phyloP scores from a whole-genome alignment of 35 echinoderm and acorn worm genomes.

The Amphiura filiformis region DNA sequence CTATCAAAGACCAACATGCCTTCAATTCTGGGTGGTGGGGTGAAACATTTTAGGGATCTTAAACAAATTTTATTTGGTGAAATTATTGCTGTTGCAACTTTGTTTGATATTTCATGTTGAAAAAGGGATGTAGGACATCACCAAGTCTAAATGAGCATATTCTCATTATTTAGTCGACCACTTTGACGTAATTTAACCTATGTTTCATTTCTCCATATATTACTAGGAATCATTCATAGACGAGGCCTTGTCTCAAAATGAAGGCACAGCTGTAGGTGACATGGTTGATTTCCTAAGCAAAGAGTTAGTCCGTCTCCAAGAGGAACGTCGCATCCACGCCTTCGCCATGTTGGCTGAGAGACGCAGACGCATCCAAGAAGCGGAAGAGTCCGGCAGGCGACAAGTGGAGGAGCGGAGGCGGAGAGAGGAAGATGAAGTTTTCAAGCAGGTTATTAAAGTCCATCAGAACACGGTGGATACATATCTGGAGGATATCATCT shows the following conservation, averaged over 20 bases:
- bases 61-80: no score
- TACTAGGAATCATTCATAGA: conserved; percentile 95
- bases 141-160: no score
- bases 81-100: no score
- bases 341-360: conserved; percentile 98
- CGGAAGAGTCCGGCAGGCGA: conserved; percentile 87
- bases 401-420: conserved; percentile 95
- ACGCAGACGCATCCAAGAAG: conserved; percentile 81
- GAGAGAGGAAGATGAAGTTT: conserved; percentile 98
- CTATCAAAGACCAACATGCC: no score
- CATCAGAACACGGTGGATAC: conserved; percentile 93
- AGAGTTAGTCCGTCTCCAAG: conserved; percentile 90
- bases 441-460: conserved; percentile 98
- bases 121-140: no score
- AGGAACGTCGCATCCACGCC: conserved; percentile 96
- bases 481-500: conserved; percentile 92
- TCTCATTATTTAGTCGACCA: no score
- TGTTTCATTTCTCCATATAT: no score
- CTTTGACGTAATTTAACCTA: no score
- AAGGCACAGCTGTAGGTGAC: conserved; percentile 79
- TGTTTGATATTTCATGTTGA: no score
- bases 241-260: conserved; percentile 72
- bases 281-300: conserved; percentile 99
- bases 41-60: no score
- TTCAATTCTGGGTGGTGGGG: no score